These are phyloP conservation scores for Orthonychiurus folsomi DNA, from an alignment of 2,888 invertebrate species.

Conservation along the genomic window DNA sequence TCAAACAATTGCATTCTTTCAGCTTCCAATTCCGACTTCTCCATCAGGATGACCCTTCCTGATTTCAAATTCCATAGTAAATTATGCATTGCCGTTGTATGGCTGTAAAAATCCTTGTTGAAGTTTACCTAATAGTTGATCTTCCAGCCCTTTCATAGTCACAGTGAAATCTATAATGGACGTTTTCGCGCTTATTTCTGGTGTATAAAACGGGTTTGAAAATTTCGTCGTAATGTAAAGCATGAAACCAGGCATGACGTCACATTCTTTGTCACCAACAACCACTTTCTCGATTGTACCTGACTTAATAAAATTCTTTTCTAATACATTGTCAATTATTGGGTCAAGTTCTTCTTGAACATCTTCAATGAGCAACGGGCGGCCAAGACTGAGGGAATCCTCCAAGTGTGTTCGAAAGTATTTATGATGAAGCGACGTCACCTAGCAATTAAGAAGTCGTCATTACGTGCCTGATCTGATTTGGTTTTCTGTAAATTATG, in stretches of 20 bases:
- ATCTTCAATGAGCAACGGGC: conserved; percentile 87
- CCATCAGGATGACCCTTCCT: conserved; percentile 85
- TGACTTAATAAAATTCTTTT: conserved; percentile 95
- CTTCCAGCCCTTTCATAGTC: conserved; percentile 90
- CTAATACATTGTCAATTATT: conserved; percentile 88
- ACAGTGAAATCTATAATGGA: conserved; percentile 97
- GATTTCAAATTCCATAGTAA: neutral
- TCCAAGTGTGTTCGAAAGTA: conserved; percentile 88
- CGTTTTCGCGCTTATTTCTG: conserved; percentile 92
- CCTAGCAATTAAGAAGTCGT: conserved; percentile 49
- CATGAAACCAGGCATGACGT: conserved; percentile 91
- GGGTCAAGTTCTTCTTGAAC: conserved; percentile 91
- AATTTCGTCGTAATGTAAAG: conserved; percentile 92
- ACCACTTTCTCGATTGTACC: conserved; percentile 91
- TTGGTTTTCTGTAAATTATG: neutral
- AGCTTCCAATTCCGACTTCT: conserved; percentile 89
- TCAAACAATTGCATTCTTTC: conserved; percentile 87
- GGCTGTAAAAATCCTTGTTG: neutral
- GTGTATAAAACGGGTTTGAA: conserved; percentile 92
- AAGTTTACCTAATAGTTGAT: conserved; percentile 67
- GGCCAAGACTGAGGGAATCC: conserved; percentile 73
- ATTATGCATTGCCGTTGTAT: neutral
- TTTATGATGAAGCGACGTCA: conserved; percentile 90
- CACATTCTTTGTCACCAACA: conserved; percentile 92
- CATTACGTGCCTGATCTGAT: neutral